Base-by-base conservation (phyloP, 2,888 invertebrate species). In the Trachelus stipa region DNA sequence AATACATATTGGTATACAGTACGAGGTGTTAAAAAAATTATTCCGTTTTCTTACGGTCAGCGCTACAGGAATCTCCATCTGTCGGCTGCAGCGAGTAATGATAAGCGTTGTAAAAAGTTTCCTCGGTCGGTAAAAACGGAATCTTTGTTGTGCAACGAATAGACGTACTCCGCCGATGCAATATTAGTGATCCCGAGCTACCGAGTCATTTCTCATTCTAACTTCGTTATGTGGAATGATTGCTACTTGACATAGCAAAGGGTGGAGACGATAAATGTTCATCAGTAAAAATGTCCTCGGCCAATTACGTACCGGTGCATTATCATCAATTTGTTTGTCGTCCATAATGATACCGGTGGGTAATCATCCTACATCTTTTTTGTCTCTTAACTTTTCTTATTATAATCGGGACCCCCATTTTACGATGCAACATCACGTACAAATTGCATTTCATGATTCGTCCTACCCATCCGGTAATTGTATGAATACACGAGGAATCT, bases 1-100 rank as follows among this genome's bases (percentile, higher is more conserved):
- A 77, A 76, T 75, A 78, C 56, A 77, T 71, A 76, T 80, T 71
- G 31, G 33, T 71, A 71, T 31, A 31, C 33, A 33, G 31, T 31
- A 71, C 15, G 12, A 15, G 71, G 56, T 6, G 6, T 56, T 23
- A 23, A 56, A 56, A 35, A 56, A 56, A 15, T 56, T 6, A 56
- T 56, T 56, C 1, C 2, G 15, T 56, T 56, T 56, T 56, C 40
- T 23, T 56, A 56, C 23, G 56, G 1, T 23, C 4, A 56, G 40
- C 9, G 1, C 9, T 56, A 23, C 23, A 23, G 56, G 40, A 40
- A 40, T 0, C 56, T 56, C 56, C 56, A 56, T 56, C 56, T 56
- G 56, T 56, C 23, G 56, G 6, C 23, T 23, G 9, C 23, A 2
- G 23, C 2, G 9, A 0, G 23, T 9, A 56, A 23, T 9, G 15